Evolutionary conservation across 2,888 invertebrate species (phyloP).

Genomic region (Eupelmus urozonus): DNA sequence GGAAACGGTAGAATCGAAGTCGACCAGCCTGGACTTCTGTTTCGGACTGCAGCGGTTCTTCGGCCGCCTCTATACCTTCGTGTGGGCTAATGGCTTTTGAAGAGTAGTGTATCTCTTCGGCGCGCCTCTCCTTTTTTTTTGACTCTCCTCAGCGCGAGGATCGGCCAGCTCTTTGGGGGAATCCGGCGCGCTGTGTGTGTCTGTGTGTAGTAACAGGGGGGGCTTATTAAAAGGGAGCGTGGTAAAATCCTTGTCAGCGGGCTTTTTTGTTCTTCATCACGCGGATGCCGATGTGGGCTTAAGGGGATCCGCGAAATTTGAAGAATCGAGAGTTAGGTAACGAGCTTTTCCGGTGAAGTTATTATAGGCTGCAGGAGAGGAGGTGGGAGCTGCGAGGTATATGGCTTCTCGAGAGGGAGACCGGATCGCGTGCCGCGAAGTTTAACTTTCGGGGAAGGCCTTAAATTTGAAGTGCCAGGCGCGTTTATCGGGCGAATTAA

Average conservation of each 20-base stretch:
- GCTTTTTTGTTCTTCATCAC: background rate
- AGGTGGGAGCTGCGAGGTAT: too few species aligned
- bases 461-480: constrained; percentile 26
- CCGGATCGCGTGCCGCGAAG: background rate
- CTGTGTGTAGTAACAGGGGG: constrained; percentile 32
- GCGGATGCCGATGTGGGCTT: background rate
- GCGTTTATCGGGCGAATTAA: constrained; percentile 45
- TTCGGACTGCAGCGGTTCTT: background rate
- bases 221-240: constrained; percentile 49
- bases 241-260: constrained; percentile 37
- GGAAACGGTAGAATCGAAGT: constrained; percentile 34
- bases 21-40: constrained; percentile 39
- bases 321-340: constrained; percentile 24
- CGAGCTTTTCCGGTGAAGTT: background rate
- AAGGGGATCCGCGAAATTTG: constrained; percentile 34
- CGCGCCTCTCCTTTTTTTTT: background rate
- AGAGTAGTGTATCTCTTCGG: background rate
- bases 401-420: background rate
- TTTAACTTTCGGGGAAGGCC: constrained; percentile 1
- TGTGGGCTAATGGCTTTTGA: too few species aligned
- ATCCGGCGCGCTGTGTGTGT: background rate
- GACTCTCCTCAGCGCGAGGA: background rate
- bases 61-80: background rate
- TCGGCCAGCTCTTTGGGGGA: too few species aligned
- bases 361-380: background rate